These are phyloP conservation scores for Leptonema lineaticorne DNA, from an alignment of 1,140 invertebrate species.

Conservation along the genomic window DNA sequence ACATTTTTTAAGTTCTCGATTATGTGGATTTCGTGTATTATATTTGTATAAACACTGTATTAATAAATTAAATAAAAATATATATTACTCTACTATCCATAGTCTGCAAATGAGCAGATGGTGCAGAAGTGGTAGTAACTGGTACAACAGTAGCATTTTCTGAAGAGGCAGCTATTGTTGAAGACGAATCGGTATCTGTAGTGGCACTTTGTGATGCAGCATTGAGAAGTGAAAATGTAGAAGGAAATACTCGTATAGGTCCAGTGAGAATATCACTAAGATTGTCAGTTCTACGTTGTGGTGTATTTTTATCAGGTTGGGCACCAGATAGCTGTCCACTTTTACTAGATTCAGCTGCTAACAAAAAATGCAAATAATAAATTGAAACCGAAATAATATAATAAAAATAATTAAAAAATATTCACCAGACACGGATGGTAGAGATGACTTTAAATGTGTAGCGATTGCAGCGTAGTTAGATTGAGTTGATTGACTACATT, in stretches of 20 bases:
- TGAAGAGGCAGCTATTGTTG: background rate
- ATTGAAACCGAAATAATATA: constrained; percentile 15
- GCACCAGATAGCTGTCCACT: constrained; percentile 44
- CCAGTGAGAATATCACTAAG: constrained; percentile 52
- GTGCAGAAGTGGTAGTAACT: constrained; percentile 30
- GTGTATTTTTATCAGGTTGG: constrained; percentile 46
- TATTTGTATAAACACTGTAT: too few species aligned
- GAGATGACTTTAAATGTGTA: constrained; percentile 52
- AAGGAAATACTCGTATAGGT: constrained; percentile 41
- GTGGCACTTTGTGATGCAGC: constrained; percentile 43
- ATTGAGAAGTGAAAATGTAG: constrained; percentile 42
- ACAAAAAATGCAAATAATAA: background rate
- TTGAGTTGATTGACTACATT: constrained; percentile 50
- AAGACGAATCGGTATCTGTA: constrained; percentile 48
- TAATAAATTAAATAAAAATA: background rate
- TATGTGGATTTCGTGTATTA: too few species aligned
- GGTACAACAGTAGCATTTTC: constrained; percentile 7
- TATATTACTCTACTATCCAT: constrained; percentile 48
- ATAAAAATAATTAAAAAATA: constrained; percentile 12
- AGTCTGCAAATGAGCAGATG: constrained; percentile 44
- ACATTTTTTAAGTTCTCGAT: too few species aligned
- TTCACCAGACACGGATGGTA: constrained; percentile 49
- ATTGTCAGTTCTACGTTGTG: constrained; percentile 51
- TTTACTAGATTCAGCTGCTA: constrained; percentile 1
- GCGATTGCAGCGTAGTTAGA: constrained; percentile 52